Base-by-base conservation (phyloP, 2,797 vertebrate genomes). In the Gadopsis marmoratus region DNA sequence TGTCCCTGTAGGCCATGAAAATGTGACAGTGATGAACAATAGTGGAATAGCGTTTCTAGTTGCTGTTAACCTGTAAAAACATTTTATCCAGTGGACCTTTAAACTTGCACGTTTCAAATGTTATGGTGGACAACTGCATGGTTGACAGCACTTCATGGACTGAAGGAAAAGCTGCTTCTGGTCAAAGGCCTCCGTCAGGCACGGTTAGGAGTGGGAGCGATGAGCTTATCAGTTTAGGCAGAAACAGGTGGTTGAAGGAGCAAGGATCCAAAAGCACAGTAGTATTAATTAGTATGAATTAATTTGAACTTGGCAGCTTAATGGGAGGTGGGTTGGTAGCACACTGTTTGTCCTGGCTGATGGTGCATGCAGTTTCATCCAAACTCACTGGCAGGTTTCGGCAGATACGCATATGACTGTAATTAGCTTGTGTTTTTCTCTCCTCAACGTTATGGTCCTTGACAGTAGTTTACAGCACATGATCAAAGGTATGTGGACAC, bases 271-370 rank as follows among this genome's bases (percentile, higher is more conserved):
- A 54, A 69, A 76, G 39, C 75, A 50, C 67, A 65, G 45, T 37
- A n/a, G 35, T 43, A 5, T 56, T 56, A 51, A 78, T 71, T 64
- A 58, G 53, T 60, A 48, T 50, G 33, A 50, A 74, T 70, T 50
- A 19, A 78, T 74, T 71, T 71, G 53, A 58, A 71, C 74, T 45
- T 66, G 54, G 55, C 26, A 69, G 41, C 35, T 55, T 56, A 23
- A 10, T 33, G 65, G 26, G 56, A 65, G 55, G 64, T 43, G 51
- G 62, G 50, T 21, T 84, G 76, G 58, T 72, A 63, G 45, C 68
- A 72, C 63, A 64, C 43, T 76, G 69, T 67, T 67, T 72, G 68
- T 78, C 55, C 78, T 78, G 77, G 68, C 73, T 72, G 41, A 72
- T 62, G 39, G 68, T 63, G 2, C 61, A 12, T 37, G 45, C 29